These are phyloP conservation scores for Urophycis tenuis DNA, from an alignment of 2,797 vertebrate species.

Conservation along the genomic window DNA sequence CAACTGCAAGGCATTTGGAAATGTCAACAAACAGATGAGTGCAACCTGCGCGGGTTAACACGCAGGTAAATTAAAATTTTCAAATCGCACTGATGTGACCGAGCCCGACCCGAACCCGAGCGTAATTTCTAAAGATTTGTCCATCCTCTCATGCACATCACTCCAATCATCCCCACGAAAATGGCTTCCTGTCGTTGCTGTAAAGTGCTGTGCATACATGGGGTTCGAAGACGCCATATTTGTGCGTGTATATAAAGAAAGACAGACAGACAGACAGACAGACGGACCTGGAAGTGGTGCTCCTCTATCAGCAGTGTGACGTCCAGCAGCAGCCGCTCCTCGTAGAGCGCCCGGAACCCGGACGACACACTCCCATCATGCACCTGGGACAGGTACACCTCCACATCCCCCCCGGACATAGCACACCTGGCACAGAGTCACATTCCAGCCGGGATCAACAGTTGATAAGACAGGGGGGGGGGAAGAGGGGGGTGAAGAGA, in stretches of 20 bases:
- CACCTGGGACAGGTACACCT: slow-evolving; percentile 98
- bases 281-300: slow-evolving; percentile 90
- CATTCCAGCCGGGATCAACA: neutral
- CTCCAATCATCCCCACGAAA: too few species aligned
- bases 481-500: too few species aligned
- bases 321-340: slow-evolving; percentile 95
- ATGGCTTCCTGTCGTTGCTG: too few species aligned
- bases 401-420: slow-evolving; percentile 99
- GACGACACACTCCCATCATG: slow-evolving; percentile 97
- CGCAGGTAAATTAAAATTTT: too few species aligned
- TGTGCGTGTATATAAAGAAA: neutral
- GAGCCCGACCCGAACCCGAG: too few species aligned
- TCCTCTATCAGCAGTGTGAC: slow-evolving; percentile 91
- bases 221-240: neutral
- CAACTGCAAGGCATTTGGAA: too few species aligned
- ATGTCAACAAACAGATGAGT: too few species aligned
- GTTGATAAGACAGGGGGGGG: neutral
- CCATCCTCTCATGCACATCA: too few species aligned
- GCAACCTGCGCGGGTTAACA: too few species aligned
- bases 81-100: too few species aligned
- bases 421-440: slow-evolving; percentile 75
- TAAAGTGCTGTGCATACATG: too few species aligned
- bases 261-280: neutral
- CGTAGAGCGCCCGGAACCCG: slow-evolving; percentile 95
- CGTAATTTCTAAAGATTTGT: too few species aligned